These are phyloP conservation scores for Cheilosia soror DNA, from an alignment of 2,888 invertebrate genomes.

Conservation along the genomic window DNA sequence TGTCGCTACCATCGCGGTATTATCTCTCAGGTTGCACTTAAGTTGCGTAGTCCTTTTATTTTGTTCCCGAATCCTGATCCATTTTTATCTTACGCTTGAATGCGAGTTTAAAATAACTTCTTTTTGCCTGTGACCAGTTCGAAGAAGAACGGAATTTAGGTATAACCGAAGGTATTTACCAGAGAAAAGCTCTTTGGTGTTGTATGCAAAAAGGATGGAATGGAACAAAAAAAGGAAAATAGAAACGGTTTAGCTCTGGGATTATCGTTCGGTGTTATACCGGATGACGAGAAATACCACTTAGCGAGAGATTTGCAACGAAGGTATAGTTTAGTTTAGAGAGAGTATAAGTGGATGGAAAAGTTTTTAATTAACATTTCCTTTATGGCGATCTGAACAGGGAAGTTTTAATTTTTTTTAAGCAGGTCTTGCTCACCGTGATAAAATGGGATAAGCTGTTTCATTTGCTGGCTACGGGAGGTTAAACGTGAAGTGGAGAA, in stretches of 20 bases:
- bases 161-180: conserved; percentile 72
- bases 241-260: conserved; percentile 61
- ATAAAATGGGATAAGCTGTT: background rate
- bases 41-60: conserved; percentile 72
- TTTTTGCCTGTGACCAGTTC: conserved; percentile 69
- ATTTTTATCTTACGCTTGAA: conserved; percentile 75
- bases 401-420: conserved; percentile 25
- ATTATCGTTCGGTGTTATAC: conserved; percentile 75
- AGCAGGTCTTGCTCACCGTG: background rate
- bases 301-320: conserved; percentile 73
- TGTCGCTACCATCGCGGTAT: conserved; percentile 63
- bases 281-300: conserved; percentile 75
- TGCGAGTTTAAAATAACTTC: conserved; percentile 74
- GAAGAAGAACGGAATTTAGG: conserved; percentile 53
- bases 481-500: background rate
- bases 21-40: conserved; percentile 76
- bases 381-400: conserved; percentile 54
- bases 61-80: conserved; percentile 65
- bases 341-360: conserved; percentile 66
- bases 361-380: conserved; percentile 76
- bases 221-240: conserved; percentile 1
- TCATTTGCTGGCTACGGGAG: background rate
- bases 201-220: conserved; percentile 24
- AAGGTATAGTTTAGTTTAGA: conserved; percentile 72
- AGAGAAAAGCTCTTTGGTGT: conserved; percentile 69